Conservation (phyloP, 2,888 invertebrate species). For the Timema cristinae region DNA sequence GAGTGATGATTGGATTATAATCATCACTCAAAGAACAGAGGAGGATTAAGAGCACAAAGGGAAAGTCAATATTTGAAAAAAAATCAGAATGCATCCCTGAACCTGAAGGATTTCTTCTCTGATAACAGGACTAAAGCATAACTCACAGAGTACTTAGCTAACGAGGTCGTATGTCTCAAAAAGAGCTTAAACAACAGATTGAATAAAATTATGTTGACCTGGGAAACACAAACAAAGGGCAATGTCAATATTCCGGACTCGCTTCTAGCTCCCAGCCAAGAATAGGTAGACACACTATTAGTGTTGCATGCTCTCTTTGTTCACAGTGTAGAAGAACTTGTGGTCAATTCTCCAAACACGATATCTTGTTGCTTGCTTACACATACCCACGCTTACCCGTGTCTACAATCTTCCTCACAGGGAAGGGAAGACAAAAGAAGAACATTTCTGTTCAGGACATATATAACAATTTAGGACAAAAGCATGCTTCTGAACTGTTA, state of each 20-base stretch:
- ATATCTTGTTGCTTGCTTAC: constrained; percentile 2
- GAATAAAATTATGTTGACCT: too few species aligned
- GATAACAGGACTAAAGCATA: too few species aligned
- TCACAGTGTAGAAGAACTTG: background rate
- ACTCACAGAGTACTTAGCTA: too few species aligned
- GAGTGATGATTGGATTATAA: background rate
- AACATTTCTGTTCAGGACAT: background rate
- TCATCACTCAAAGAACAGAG: background rate
- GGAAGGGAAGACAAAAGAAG: constrained; percentile 4
- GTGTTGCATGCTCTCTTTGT: background rate
- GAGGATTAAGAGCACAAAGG: constrained; percentile 1
- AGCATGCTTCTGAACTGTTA: background rate
- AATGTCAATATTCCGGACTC: background rate
- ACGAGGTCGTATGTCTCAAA: too few species aligned
- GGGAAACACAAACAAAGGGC: background rate
- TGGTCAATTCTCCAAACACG: constrained; percentile 2
- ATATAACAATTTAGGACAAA: background rate
- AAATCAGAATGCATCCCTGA: background rate
- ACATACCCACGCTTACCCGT: constrained; percentile 1
- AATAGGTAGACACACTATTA: background rate
- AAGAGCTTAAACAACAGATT: too few species aligned
- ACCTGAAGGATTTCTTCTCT: too few species aligned
- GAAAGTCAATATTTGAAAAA: background rate
- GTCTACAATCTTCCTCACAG: background rate
- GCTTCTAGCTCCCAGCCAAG: background rate